Evolutionary conservation across 2,797 vertebrate species (phyloP), one percentile per base, ranked within the genome.

Genomic region (Diplodus sargus): DNA sequence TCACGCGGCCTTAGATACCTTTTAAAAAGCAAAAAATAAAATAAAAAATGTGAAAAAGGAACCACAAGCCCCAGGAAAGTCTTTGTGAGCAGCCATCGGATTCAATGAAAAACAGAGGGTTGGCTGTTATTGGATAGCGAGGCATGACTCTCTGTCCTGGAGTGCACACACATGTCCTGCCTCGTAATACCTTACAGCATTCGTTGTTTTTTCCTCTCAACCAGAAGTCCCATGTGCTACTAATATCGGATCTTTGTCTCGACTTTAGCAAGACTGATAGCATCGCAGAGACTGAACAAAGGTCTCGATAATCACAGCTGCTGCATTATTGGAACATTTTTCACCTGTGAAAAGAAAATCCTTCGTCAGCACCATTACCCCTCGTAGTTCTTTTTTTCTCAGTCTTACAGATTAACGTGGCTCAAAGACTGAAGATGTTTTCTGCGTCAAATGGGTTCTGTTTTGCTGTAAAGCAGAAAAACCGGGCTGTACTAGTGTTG

Each of bases 261-360:
- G 13, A 39, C 73, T 74, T 79, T 62, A 80, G 85, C 74, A 74
- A 76, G 77, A 88, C 79, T 78, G 85, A 91, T 88, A 68, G 83
- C 83, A 67, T 79, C 47, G 8, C 74, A 4, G 64, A 76, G 72
- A 70, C 76, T 48, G 78, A 20, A 82, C 70, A 74, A 77, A 85
- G 87, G 83, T 81, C 74, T 78, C 0, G 52, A 86, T 88, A 85
- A 90, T 87, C 87, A 87, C 87, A 84, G 70, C 76, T 28, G 64
- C 82, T n/a, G 74, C 84, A 48, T 87, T 90, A 87, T 89, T 87
- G 84, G 81, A 82, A 70, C 83, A 85, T 90, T 88, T 84, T 71
- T 89, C 87, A 83, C 68, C 81, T 62, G 85, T 80, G 84, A 22
- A 76, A 76, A 82, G 81, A 80, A 85, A 78, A 76, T 53, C 67